Base-by-base conservation (phyloP, 2,113 vertebrate genomes). In the Arizona elegans region DNA sequence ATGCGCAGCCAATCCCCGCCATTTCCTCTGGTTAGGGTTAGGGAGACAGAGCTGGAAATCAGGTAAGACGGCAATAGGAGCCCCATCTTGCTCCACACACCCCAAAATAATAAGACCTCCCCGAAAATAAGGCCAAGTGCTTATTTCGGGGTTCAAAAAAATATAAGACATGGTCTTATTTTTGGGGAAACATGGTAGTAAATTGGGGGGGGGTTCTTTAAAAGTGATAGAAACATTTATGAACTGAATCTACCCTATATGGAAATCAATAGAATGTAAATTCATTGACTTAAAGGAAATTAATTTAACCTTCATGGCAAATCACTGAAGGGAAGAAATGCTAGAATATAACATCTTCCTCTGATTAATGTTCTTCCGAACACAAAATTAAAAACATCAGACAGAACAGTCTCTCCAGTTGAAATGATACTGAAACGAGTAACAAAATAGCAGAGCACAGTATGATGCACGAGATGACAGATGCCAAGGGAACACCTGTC, bases 261-360 rank as follows among this genome's bases (percentile, higher is more conserved):
- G 1, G 52, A 87, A 5, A 3, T 59, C 89, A 86, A 47, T 87
- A 75, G n/a, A 92, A 93, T 93, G 94, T 1, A 1, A 81, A 59
- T 86, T 47, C 54, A 86, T 53, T 91, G 56, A 29, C 62, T 92
- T 93, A 89, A 92, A 47, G 24, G 38, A 58, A 91, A 93, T 92
- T 65, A 92, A 90, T 70, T 53, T 33, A 92, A 92, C 23, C 90
- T 43, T 56, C 90, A 62, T 92, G 3, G 81, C 33, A 91, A 43
- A 90, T 21, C 0, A 24, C 58, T 0, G 38, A 50, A 13, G 92
- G 50, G 0, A 0, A 94, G 86, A 90, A 0, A 0, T 29, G 54
- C 91, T 55, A 87, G 92, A 70, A 26, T 5, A 53, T 38, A 62
- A 86, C 1, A 0, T 50, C 89, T 94, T 93, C 92, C 65, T 89